Base-by-base conservation (phyloP, 2,113 vertebrate genomes). In the Vulpes vulpes region DNA sequence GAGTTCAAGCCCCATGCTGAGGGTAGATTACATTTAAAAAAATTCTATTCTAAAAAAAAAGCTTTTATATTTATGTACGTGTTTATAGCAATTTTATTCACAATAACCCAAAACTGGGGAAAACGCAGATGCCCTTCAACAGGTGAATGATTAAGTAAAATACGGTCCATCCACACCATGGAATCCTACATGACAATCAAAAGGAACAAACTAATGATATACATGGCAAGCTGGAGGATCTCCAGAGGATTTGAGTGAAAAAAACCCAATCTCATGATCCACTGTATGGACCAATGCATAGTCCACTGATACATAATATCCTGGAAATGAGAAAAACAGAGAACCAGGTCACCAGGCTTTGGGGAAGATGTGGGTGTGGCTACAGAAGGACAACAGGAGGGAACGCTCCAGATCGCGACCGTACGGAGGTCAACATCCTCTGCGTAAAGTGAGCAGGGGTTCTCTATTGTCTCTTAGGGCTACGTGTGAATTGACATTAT, bases 101-200 rank as follows among this genome's bases (percentile, higher is more conserved):
- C 12, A 57, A 49, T 6, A 78, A 82, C 19, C 64, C 93, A 19
- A 15, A 74, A 30, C 32, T 19, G 17, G 93, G 49, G 27, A 64
- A 76, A 64, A 17, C 23, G 11, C 22, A 23, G 64, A 17, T 0
- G 25, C 35, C 73, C 62, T 35, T 59, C 53, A 35, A n/a, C 32
- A 30, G 30, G 38, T 4, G 23, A 30, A 20, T 0, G 11, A 64
- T 15, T 8, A 7, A 49, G 8, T 11, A n/a, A 32, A 23, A 25
- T 0, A 23, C 0, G 8, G 76, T 7, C 1, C 12, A 0, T 2
- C 53, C 38, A 17, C 1, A 27, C 11, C 27, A 3, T 0, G 51
- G 64, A 69, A 27, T 0, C 8, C 32, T 9, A 23, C 0, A 19
- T 6, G 8, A 17, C 55, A 12, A 17, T 3, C 22, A 17, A 30